Base-by-base conservation (phyloP, 2,888 invertebrate genomes). In the Parapristionchus giblindavisi region DNA sequence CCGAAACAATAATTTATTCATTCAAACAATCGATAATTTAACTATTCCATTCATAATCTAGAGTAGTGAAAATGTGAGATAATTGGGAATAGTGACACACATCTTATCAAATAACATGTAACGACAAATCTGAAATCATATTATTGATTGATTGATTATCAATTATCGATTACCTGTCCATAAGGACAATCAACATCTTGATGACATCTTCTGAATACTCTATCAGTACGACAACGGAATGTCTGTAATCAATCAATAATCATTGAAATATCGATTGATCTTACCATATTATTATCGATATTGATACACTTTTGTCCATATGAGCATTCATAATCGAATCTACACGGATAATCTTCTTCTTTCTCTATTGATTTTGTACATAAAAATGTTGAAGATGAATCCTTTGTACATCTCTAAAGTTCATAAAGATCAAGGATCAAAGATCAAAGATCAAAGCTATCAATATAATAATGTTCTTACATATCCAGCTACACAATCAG, bases 111-210 rank as follows among this genome's bases (percentile, higher is more conserved):
- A 40, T 40, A 65, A 48, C 14, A 65, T 48, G 43, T 65, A 48
- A n/a, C 65, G 65, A 48, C 65, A 65, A 48, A 65, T 65, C 65
- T 65, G 65, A 21, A 63, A 63, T 1, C 38, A 63, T 36, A 32
- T 40, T n/a, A 21, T 63, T 34, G 29, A 48, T 27, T 14, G 36
- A 43, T 24, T 21, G 21, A 24, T n/a, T n/a, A n/a, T n/a, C n/a
- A n/a, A n/a, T n/a, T n/a, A n/a, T n/a, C n/a, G n/a, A n/a, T 21
- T 65, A 65, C 65, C 43, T 65, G 65, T 27, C 65, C 65, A 65
- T 65, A 65, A 32, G 65, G 65, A 21, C 65, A 65, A 14, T 65
- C 65, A 1, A 65, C 65, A 29, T 65, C 65, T 36, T 65, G 65
- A 29, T 34, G 29, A 32, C 65, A 65, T 43, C 48, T 11, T 32